These are phyloP conservation scores for Varanus salvator DNA, from an alignment of 2,113 vertebrate genomes.

Conservation along the genomic window DNA sequence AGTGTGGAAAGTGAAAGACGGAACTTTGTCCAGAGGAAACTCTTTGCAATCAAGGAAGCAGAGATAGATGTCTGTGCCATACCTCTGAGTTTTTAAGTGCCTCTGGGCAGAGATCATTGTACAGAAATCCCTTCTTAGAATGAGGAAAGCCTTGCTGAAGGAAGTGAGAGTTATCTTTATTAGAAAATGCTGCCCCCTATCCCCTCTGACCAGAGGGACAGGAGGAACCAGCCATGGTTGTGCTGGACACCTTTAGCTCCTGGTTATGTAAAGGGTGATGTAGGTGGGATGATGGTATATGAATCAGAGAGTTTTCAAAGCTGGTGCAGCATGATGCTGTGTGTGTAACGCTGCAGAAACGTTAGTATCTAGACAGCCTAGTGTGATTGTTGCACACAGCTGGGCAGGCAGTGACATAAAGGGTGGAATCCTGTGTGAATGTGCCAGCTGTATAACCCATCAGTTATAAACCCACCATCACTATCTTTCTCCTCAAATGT, in stretches of 20 bases:
- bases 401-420: not conserved
- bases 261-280: not conserved
- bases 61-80: not conserved
- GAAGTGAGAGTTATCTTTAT: not conserved
- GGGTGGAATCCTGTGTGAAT: not conserved
- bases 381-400: not conserved
- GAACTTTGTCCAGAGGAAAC: not conserved
- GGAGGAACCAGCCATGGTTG: no score
- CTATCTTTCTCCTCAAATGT: not conserved
- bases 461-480: not conserved
- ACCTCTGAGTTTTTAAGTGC: not conserved
- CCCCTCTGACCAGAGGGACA: not conserved
- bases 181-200: not conserved
- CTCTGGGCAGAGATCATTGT: not conserved
- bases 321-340: not conserved
- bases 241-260: no score
- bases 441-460: no score
- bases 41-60: not conserved
- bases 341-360: not conserved
- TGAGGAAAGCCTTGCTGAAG: not conserved
- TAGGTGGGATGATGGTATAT: not conserved
- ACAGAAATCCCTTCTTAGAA: not conserved
- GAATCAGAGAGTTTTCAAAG: not conserved
- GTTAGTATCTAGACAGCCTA: not conserved
- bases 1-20: no score